phyloP scores from a whole-genome alignment of 2,888 invertebrate genomes.

The Polyommatus iphigenia region DNA sequence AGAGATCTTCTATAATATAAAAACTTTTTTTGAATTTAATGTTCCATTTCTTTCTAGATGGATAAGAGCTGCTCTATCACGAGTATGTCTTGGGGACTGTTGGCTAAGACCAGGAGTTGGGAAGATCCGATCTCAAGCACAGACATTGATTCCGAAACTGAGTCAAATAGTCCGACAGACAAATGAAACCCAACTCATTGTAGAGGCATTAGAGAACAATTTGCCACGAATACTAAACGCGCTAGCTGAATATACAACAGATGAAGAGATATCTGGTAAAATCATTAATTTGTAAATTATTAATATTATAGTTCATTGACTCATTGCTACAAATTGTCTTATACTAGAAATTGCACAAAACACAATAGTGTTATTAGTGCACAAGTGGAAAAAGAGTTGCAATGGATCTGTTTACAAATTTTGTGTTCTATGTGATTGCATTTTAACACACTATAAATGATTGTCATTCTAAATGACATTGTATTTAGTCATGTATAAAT shows the following conservation, averaged over 20 bases:
- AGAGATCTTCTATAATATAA: too few species aligned
- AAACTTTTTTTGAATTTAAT: neutral
- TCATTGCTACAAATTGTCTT: too few species aligned
- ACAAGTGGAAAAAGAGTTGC: too few species aligned
- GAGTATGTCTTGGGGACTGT: slow-evolving; percentile 69
- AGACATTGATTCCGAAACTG: slow-evolving; percentile 68
- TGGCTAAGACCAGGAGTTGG: slow-evolving; percentile 74
- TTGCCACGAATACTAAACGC: slow-evolving; percentile 67
- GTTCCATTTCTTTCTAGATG: slow-evolving; percentile 54
- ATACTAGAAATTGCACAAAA: too few species aligned
- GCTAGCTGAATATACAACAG: slow-evolving; percentile 70
- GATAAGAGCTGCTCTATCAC: slow-evolving; percentile 70
- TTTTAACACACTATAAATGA: too few species aligned
- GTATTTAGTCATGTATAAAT: too few species aligned
- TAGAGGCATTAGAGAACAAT: slow-evolving; percentile 69
- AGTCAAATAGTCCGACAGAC: slow-evolving; percentile 65
- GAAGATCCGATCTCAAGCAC: slow-evolving; percentile 71
- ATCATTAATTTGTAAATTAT: too few species aligned
- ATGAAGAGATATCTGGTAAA: slow-evolving; percentile 72
- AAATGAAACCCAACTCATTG: slow-evolving; percentile 60
- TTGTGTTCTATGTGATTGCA: too few species aligned
- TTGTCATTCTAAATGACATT: neutral
- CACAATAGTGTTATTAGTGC: too few species aligned
- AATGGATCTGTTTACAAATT: too few species aligned
- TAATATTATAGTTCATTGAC: too few species aligned